Evolutionary conservation across 2,113 vertebrate genomes (phyloP), one percentile per base, ranked within the genome.

Genomic region (Notothenia rossii): DNA sequence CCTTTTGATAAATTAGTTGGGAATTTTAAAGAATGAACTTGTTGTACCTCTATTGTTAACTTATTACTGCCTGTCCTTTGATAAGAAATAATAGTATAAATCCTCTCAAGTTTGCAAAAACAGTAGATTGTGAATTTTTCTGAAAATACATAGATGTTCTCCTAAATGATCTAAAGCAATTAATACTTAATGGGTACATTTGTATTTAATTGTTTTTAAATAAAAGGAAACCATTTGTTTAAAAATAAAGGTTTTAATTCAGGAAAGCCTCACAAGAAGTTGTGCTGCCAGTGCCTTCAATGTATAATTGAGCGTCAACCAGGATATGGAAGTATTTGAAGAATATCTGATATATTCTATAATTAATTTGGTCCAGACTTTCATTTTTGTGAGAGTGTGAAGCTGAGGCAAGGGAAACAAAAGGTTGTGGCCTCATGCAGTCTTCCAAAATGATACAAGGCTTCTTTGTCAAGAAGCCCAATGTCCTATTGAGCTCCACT

Each of bases 401-500:
- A 29, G 73, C 83, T n/a, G 53, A 18, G 33, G 85, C 49, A 69
- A 80, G 67, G 40, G 75, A 83, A 77, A 88, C 88, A 89, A 89
- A 91, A 88, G 87, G 63, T 77, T 61, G 40, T 15, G 81, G 78
- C 84, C 86, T 87, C 72, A 66, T 62, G 75, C 49, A 4, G 55
- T 80, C 82, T 79, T 89, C 79, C 72, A 76, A 85, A 67, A 74
- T 78, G 53, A 89, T 59, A 91, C 87, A 93, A 86, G 81, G 86
- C 77, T 86, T 72, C 88, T 94, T 93, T 92, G 91, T 93, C 83
- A 86, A 84, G 59, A 87, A 91, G 75, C 78, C 71, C 65, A 76
- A 51, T 82, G 77, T 86, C 77, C 84, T 82, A 75, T 74, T 80
- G 89, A 86, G 86, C 75, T 14, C 58, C 46, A 72, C 20, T 64